Percentiles rank a stretch among this genome's conserved stretches.
Evolutionary conservation across 2,797 vertebrate genomes (phyloP).

Genomic region (Falco peregrinus): DNA sequence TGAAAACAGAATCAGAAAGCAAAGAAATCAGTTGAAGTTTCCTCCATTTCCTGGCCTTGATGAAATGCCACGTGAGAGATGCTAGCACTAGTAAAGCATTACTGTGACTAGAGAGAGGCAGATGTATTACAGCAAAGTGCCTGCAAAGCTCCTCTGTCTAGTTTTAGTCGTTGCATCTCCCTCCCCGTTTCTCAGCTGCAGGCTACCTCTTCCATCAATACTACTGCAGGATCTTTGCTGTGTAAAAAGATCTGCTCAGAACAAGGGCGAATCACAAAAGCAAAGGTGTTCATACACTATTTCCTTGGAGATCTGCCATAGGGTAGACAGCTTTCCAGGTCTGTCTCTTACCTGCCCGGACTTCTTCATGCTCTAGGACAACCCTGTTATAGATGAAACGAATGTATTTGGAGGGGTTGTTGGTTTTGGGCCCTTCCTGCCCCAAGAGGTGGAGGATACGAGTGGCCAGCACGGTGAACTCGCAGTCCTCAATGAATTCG

Average conservation of each 20-base stretch:
- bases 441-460: constrained; percentile 83
- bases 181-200: background rate
- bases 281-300: background rate
- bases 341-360: constrained; percentile 77
- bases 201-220: background rate
- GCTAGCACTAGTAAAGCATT: background rate
- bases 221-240: background rate
- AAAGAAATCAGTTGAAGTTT: background rate
- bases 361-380: constrained; percentile 84
- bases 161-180: background rate
- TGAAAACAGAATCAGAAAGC: background rate
- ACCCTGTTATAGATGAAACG: constrained; percentile 86
- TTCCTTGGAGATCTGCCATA: background rate
- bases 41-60: background rate
- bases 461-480: constrained; percentile 83
- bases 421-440: constrained; percentile 82
- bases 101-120: background rate
- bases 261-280: background rate
- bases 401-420: constrained; percentile 83
- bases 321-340: background rate
- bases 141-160: background rate
- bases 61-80: background rate
- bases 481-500: constrained; percentile 84
- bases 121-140: background rate
- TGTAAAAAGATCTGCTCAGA: background rate